Base-by-base conservation (phyloP, 2,113 vertebrate species). In the Proterorhinus semilunaris region DNA sequence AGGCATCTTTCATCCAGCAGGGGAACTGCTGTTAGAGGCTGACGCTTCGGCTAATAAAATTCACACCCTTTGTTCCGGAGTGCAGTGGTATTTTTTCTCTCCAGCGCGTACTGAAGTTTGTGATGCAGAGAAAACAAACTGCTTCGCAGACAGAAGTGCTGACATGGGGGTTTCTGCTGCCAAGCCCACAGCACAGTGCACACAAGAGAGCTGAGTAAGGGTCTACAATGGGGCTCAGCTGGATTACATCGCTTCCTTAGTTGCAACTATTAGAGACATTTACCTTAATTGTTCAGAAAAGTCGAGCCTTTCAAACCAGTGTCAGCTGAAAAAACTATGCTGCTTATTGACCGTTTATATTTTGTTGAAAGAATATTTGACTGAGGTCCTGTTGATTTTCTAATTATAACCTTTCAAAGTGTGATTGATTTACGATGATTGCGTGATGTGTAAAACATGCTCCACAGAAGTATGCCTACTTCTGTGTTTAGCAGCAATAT, bases 91-190 rank as follows among this genome's bases (percentile, higher is more conserved):
- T 57, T 55, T 3, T 49, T 58, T 58, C 27, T 54, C 43, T 48
- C 10, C 9, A 2, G 16, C 16, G 2, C 21, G 10, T 7, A 63
- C 45, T 43, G 4, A 16, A 45, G 46, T 63, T 63, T 63, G 44
- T 48, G 46, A 63, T 63, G 62, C 62, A 46, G 10, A 21, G 44
- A 61, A 61, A 61, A 61, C 58, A 61, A 43, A 8, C 53, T 7
- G 1, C 59, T 62, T 9, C 36, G 3, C 36, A 62, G 44, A 8
- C 44, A 17, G 45, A 63, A 48, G 62, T 17, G 62, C 62, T 63
- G 62, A 48, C 16, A 17, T 7, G 44, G 21, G 62, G 55, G 15
- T 44, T 62, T 62, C 9, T 44, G 13, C 42, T 62, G 59, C 43
- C 59, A 62, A n/a, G 43, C 15, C 44, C 15, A 17, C n/a, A 36